Conservation (phyloP, 1,140 invertebrate genomes). For the Eciton burchellii region DNA sequence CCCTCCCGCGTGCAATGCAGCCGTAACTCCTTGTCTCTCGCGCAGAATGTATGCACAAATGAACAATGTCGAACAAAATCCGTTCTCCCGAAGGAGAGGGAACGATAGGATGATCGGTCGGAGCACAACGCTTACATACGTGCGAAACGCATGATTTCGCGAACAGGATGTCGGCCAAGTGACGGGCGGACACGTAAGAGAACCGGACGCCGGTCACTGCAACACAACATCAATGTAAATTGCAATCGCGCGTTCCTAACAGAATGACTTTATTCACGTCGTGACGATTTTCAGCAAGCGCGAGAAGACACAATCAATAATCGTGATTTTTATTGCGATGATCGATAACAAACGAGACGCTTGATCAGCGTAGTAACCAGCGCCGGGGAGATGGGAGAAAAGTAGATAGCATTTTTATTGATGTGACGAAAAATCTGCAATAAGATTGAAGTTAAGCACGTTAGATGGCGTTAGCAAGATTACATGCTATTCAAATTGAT, state of each 20-base stretch:
- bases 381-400: no score
- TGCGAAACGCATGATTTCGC: neutral
- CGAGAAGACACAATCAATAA: neutral
- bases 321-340: neutral
- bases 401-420: no score
- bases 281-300: neutral
- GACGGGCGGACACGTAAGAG: neutral
- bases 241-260: neutral
- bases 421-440: no score
- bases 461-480: no score
- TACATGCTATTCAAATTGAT: no score
- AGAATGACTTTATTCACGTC: neutral
- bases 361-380: neutral
- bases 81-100: neutral
- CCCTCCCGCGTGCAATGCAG: neutral
- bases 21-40: neutral
- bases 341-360: neutral
- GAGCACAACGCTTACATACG: neutral
- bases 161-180: neutral
- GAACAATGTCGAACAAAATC: neutral
- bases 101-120: neutral
- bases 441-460: no score
- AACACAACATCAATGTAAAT: neutral
- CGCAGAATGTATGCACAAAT: neutral
- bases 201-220: neutral